Base-by-base conservation (phyloP, 2,888 invertebrate species). In the Aphodius granarius region DNA sequence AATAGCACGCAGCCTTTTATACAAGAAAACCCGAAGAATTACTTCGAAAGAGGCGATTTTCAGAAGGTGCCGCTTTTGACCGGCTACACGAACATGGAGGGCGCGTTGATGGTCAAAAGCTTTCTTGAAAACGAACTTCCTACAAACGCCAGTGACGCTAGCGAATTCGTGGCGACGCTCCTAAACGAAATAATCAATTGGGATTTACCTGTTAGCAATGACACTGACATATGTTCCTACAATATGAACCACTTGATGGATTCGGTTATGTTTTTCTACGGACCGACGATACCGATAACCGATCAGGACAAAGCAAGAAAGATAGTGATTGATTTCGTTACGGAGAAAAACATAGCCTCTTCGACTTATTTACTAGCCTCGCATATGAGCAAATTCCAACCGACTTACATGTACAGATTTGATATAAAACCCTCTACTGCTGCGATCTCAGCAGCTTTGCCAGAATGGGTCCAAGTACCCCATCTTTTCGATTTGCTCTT, bases 11-110 rank as follows among this genome's bases (percentile, higher is more conserved):
- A 91, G 0, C 87, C 89, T 0, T 94, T 95, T 83, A 86, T 95
- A 66, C 89, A 92, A 43, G 92, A 92, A 80, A 88, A 91, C 72
- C 95, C 95, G 0, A 90, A 88, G 77, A 89, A 88, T 79, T 86
- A 91, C 73, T 91, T 94, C 76, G 90, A 90, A 79, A 89, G 88
- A 73, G 93, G 91, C 9, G 89, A 89, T 23, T 91, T 91, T 78
- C 89, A 91, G 76, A 91, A 92, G 74, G 92, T 95, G 0, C 94
- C 95, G 0, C 83, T 95, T 15, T 85, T 95, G 80, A 82, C 82
- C 5, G 94, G 94, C 0, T 95, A 92, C 81, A 95, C 95, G 0
- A 92, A 93, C 80, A 95, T 95, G 92, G 95, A 95, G 86, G 94
- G 94, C 81, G 93, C 92, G 5, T 85, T 95, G 0, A 89, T 91